phyloP scores from a whole-genome alignment of 2,888 invertebrate genomes.

The Teleogryllus oceanicus region DNA sequence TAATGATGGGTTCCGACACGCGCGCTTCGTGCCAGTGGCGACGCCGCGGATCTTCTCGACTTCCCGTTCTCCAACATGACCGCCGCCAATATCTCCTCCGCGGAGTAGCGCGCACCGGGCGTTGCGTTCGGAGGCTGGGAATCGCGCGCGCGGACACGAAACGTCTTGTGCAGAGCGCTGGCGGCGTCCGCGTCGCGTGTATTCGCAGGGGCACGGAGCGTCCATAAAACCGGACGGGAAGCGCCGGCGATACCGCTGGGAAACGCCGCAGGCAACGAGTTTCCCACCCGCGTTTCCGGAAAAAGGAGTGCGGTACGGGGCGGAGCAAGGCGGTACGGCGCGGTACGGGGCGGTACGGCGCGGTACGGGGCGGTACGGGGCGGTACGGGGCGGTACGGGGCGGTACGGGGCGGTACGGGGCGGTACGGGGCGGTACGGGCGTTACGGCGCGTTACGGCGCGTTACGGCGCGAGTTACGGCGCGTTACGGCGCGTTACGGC shows the following conservation, averaged over 20 bases:
- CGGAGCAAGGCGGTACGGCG: neutral
- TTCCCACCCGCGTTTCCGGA: constrained; percentile 1
- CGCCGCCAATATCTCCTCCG: too few relatives aligned
- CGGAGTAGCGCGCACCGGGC: neutral
- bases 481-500: too few relatives aligned
- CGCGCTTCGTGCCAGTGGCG: too few relatives aligned
- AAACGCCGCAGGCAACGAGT: neutral
- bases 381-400: too few relatives aligned
- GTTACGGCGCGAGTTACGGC: neutral
- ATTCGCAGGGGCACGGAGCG: neutral
- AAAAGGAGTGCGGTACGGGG: neutral
- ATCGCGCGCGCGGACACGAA: neutral
- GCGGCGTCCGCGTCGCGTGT: neutral
- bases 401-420: too few relatives aligned
- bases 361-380: too few relatives aligned
- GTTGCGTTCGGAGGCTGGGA: neutral
- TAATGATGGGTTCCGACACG: too few relatives aligned
- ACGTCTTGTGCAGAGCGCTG: neutral
- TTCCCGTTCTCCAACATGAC: too few relatives aligned
- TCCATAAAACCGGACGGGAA: neutral
- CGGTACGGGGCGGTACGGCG: too few relatives aligned
- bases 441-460: too few relatives aligned
- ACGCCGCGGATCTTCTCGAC: too few relatives aligned
- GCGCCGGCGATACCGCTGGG: neutral
- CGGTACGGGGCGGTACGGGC: too few relatives aligned